Evolutionary conservation across 2,888 invertebrate species (phyloP).

Genomic region (Ophioninae sp.): DNA sequence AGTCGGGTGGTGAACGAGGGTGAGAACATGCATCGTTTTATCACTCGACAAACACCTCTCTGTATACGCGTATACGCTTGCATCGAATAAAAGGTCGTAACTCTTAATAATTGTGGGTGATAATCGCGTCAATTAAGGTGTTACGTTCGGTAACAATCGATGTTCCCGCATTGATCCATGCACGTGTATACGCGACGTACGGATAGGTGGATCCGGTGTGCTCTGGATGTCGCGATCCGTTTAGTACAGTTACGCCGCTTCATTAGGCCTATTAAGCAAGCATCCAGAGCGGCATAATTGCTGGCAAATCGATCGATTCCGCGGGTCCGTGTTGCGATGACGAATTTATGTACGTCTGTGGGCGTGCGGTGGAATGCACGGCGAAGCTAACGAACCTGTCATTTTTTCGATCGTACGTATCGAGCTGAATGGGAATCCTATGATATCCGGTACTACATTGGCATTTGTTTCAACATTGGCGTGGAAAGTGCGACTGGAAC

Average conservation of each 20-base stretch:
- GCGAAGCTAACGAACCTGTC: neutral
- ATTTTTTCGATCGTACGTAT: neutral
- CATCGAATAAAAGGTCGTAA: conserved; percentile 17
- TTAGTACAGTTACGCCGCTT: conserved; percentile 67
- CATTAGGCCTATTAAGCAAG: conserved; percentile 72
- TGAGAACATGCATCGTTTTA: conserved; percentile 53
- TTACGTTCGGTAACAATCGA: neutral
- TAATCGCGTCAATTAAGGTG: neutral
- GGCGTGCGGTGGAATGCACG: neutral
- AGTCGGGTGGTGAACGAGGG: conserved; percentile 60
- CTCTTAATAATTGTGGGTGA: neutral
- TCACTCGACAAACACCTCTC: conserved; percentile 44
- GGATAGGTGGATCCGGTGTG: conserved; percentile 12
- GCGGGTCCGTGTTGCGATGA: conserved; percentile 43
- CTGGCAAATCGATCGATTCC: conserved; percentile 63
- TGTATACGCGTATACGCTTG: neutral
- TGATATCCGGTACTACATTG: too few relatives aligned
- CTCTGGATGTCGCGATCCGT: conserved; percentile 62
- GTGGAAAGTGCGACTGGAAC: too few relatives aligned
- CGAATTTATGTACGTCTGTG: neutral
- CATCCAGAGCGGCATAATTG: conserved; percentile 66
- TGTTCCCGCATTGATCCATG: conserved; percentile 13
- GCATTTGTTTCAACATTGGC: too few relatives aligned
- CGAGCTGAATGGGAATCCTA: too few relatives aligned
- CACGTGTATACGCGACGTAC: too few relatives aligned